Percentiles rank a stretch among this genome's conserved stretches.
Evolutionary conservation across 2,113 vertebrate genomes (phyloP).

Genomic region (Phodopus roborovskii): DNA sequence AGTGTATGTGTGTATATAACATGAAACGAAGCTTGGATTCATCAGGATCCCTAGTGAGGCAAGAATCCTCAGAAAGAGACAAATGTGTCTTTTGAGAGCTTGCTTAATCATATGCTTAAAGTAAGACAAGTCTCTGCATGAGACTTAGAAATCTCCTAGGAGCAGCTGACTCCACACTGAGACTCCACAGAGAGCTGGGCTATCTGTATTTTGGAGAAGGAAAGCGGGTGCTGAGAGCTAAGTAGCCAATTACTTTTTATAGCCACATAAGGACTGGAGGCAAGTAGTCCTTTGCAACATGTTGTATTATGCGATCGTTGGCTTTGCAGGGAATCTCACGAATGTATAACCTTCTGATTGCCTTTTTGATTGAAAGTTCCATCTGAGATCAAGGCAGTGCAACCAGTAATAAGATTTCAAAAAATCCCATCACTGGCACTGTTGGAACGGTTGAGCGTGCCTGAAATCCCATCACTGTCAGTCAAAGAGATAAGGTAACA

Average conservation of each 20-base stretch:
- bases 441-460: slow-evolving; percentile 87
- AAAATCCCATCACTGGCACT: slow-evolving; percentile 88
- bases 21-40: slow-evolving; percentile 32
- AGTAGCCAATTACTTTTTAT: slow-evolving; percentile 75
- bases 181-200: slow-evolving; percentile 41
- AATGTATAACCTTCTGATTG: slow-evolving; percentile 89
- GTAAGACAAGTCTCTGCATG: slow-evolving; percentile 67
- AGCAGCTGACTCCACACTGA: slow-evolving; percentile 53
- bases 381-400: slow-evolving; percentile 86
- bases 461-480: slow-evolving; percentile 89
- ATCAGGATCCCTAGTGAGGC: slow-evolving; percentile 48
- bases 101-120: slow-evolving; percentile 69
- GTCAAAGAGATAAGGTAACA: slow-evolving; percentile 85
- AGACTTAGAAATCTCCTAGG: slow-evolving; percentile 59
- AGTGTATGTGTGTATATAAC: not conserved
- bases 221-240: slow-evolving; percentile 73
- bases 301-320: slow-evolving; percentile 74
- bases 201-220: slow-evolving; percentile 48
- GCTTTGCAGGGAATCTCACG: slow-evolving; percentile 85
- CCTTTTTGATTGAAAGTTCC: slow-evolving; percentile 91
- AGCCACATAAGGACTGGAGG: slow-evolving; percentile 72
- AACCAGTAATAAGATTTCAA: slow-evolving; percentile 90
- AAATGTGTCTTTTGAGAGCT: slow-evolving; percentile 56
- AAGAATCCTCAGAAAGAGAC: slow-evolving; percentile 17
- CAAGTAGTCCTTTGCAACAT: slow-evolving; percentile 77